Percentiles rank a stretch among this genome's conserved stretches.
Conservation (phyloP, 37 sponge, comb jelly and placozoan species). For the Amphimedon queenslandica region DNA sequence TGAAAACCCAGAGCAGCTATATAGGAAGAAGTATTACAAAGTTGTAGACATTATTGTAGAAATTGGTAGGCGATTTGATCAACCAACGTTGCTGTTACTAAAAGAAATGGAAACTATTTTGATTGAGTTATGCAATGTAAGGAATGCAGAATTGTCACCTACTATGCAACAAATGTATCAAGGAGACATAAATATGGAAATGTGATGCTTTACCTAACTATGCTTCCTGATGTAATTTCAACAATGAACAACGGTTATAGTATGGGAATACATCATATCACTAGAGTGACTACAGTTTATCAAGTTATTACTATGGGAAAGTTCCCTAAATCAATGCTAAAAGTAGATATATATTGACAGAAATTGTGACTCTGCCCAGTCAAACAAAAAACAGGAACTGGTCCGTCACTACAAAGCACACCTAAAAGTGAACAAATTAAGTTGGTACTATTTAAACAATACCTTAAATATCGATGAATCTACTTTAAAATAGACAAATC, state of each 20-base stretch:
- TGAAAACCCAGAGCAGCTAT: background rate
- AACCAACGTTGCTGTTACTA: background rate
- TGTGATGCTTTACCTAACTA: conserved; percentile 1
- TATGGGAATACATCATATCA: background rate
- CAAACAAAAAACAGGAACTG: no score
- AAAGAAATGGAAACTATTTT: conserved; percentile 3
- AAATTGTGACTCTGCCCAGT: background rate
- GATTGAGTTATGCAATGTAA: conserved; percentile 2
- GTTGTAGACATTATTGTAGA: conserved; percentile 28
- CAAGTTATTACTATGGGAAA: background rate
- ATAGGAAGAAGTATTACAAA: conserved; percentile 17
- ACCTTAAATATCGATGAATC: no score
- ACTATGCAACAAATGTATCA: background rate
- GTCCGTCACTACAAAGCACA: no score
- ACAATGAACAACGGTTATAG: background rate
- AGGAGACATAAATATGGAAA: conserved; percentile 5
- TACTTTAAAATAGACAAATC: no score
- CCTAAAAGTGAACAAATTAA: no score
- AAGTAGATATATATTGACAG: background rate
- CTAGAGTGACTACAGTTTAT: background rate
- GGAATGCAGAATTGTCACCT: background rate
- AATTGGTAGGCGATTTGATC: conserved; percentile 35
- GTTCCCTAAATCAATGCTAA: background rate
- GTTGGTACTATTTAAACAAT: no score
- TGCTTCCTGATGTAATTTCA: conserved; percentile 17